Base-by-base conservation (phyloP, 2,888 invertebrate genomes). In the Polia nebulosa region DNA sequence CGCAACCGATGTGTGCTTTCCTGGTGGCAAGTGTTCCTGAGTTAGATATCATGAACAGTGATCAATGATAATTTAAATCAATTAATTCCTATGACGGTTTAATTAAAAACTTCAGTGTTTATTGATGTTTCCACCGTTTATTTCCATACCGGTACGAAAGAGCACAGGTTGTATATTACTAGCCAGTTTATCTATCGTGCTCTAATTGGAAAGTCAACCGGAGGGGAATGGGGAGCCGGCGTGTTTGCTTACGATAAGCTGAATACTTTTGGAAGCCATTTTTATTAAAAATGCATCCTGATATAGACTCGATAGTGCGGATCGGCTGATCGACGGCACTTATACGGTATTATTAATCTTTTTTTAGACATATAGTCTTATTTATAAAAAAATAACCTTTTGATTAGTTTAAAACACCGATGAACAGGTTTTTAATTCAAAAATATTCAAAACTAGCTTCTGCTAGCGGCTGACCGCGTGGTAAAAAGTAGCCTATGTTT, bases 141-240 rank as follows among this genome's bases (percentile, higher is more conserved):
- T 71, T 66, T 75, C 39, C 49, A 65, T 65, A 57, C 56, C 22
- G 17, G 20, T 72, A 29, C 29, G 45, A 29, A 55, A 68, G 32
- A 39, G 36, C 11, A 45, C 62, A 53, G 69, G 51, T 25, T 63
- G 47, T 78, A 69, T 69, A 76, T 71, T 59, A 69, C 57, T 9
- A 3, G 39, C 58, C 15, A 8, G 45, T 60, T 83, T 82, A 82
- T 82, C 82, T 78, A 65, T 58, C 51, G 49, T 64, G 58, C 64
- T 64, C 76, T 81, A 83, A 82, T 82, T 82, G 81, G 69, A 83
- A 83, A 83, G 68, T 78, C 84, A 81, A 60, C 71, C 63, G 49
- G 52, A 65, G 49, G 80, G 81, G 79, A 72, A 67, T 75, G 49
- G 55, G 73, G 60, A 53, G 44, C 22, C 66, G 57, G 55, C 34